Conservation (phyloP, 2,797 vertebrate species). For the Holocentrus rufus region DNA sequence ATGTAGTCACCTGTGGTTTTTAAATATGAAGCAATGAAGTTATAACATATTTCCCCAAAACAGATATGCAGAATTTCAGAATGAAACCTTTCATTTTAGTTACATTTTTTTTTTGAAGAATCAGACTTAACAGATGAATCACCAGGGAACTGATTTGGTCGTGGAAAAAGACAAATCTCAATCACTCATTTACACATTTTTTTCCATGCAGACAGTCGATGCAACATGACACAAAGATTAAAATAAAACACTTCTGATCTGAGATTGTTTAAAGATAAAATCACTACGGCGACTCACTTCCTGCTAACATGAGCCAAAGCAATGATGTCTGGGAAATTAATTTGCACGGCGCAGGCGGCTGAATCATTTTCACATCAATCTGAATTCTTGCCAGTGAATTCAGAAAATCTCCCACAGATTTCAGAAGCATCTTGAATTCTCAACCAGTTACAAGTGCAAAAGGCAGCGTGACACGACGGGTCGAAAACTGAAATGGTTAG, state of each 20-base stretch:
- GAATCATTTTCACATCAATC: too few species aligned
- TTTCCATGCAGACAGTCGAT: constrained; percentile 20
- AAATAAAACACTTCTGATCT: constrained; percentile 6
- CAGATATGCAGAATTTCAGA: background rate
- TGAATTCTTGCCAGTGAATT: too few species aligned
- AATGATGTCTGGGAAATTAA: background rate
- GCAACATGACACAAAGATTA: background rate
- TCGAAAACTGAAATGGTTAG: background rate
- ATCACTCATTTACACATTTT: constrained; percentile 12
- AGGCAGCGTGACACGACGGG: constrained; percentile 21
- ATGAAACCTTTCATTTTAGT: background rate
- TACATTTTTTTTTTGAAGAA: too few species aligned
- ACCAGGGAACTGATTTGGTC: constrained; percentile 17
- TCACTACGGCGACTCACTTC: constrained; percentile 5
- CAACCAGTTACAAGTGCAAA: constrained; percentile 55
- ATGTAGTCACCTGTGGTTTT: background rate
- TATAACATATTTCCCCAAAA: background rate
- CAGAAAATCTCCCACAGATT: too few species aligned
- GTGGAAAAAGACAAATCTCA: constrained; percentile 12
- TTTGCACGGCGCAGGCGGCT: too few species aligned
- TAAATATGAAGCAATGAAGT: background rate
- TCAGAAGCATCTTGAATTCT: too few species aligned
- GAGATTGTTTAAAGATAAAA: background rate
- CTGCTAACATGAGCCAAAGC: constrained; percentile 3
- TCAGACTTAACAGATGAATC: constrained; percentile 4